Base-by-base conservation (phyloP, 2,113 vertebrate genomes). In the Bettongia penicillata region DNA sequence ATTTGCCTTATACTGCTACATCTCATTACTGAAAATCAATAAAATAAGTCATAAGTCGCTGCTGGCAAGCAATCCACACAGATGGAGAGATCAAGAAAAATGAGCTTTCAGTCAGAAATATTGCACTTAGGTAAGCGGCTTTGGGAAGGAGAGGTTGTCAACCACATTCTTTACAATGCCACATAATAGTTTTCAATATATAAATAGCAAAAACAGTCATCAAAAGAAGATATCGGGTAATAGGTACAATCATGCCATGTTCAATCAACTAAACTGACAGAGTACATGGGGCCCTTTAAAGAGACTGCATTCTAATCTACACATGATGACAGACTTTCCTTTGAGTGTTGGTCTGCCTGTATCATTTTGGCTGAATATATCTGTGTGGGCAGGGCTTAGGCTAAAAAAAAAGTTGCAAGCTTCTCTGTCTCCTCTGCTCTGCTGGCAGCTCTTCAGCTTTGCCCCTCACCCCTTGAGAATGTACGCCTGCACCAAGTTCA, bases 11-110 rank as follows among this genome's bases (percentile, higher is more conserved):
- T 51, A 90, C 55, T 84, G 95, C 90, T 97, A 92, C 28, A 52
- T 90, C 95, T 96, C 96, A 97, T 96, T 96, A 93, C 95, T 90
- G 90, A 96, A 97, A 97, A 97, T 97, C 94, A 25, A 96, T 97
- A 93, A 96, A 96, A 89, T 90, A 95, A 93, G 94, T 55, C 89
- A 0, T 92, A 97, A 97, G 96, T 96, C 90, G 93, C 92, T 43
- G 28, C 90, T 90, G 89, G 95, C 90, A 93, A 95, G 92, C 94
- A 55, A 94, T 93, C 94, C 93, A 94, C 77, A 93, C 53, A 97
- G 96, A 92, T 19, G 48, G 43, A 90, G 0, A n/a, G 43, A 97
- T 43, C 16, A 95, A 97, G 91, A 97, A 96, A 97, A 93, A 96
- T 25, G 96, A 95, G 91, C 57, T 89, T 96, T 89, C 28, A 31